Conservation (phyloP, 2,113 vertebrate species). For the Carassius auratus region DNA sequence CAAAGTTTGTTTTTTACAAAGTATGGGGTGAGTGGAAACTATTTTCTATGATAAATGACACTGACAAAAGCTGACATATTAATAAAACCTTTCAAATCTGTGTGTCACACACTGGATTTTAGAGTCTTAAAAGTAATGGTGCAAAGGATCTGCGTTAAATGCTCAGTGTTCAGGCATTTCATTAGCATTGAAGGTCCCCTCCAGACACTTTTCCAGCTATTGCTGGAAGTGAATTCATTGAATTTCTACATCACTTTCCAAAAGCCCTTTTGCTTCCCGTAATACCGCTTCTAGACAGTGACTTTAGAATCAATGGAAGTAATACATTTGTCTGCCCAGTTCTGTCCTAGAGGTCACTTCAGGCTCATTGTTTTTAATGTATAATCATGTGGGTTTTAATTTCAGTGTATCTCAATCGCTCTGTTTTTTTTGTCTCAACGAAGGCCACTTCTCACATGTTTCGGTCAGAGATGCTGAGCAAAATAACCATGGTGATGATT, state of each 20-base stretch:
- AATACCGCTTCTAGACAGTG: background rate
- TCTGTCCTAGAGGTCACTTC: background rate
- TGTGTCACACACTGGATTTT: background rate
- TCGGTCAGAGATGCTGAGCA: constrained; percentile 83
- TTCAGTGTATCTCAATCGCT: constrained; percentile 24
- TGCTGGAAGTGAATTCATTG: background rate
- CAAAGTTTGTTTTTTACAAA: background rate
- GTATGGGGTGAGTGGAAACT: background rate
- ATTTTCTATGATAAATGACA: background rate
- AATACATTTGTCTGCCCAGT: background rate
- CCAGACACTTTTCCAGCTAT: background rate
- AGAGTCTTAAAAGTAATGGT: background rate
- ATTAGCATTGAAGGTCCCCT: constrained; percentile 10
- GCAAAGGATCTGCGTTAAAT: background rate
- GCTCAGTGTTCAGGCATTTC: background rate
- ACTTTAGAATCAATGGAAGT: background rate
- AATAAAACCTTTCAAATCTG: background rate
- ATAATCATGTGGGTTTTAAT: constrained; percentile 21
- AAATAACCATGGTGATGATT: constrained; percentile 92
- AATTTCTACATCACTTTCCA: constrained; percentile 15
- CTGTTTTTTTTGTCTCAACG: constrained; percentile 65
- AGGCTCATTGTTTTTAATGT: background rate
- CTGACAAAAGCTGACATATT: background rate
- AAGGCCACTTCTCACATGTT: constrained; percentile 90
- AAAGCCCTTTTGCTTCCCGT: background rate